phyloP scores from a whole-genome alignment of 2,113 vertebrate species.

The Irena cyanogastra region DNA sequence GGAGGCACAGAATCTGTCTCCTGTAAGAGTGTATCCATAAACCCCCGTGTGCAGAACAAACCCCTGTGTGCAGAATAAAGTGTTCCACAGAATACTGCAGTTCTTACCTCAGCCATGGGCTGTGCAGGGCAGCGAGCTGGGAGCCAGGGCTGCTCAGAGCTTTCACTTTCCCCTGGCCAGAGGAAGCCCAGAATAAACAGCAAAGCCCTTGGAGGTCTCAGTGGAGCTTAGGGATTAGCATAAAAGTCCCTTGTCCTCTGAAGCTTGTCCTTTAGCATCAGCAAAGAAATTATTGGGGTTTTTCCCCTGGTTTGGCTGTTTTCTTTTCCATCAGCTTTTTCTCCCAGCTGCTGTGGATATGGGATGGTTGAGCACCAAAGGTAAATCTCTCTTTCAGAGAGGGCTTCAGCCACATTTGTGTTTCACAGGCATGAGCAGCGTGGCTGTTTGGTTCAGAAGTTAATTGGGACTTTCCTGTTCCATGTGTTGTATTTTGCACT shows the following conservation, averaged over 20 bases:
- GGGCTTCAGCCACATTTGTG: not conserved
- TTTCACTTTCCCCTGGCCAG: not conserved
- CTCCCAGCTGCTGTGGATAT: fast-evolving
- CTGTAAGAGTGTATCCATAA: fast-evolving
- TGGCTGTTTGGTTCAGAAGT: not conserved
- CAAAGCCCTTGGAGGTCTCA: not conserved
- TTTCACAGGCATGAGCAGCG: fast-evolving
- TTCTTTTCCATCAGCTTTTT: not conserved
- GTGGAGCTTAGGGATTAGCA: not conserved
- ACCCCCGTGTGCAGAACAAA: fast-evolving
- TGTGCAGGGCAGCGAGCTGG: fast-evolving
- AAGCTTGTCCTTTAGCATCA: not conserved
- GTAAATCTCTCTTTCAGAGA: not conserved
- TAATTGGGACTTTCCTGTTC: not conserved
- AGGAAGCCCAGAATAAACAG: not conserved
- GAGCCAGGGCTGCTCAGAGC: not conserved
- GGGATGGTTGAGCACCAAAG: not conserved
- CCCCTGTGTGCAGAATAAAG: not conserved
- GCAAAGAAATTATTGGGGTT: not conserved
- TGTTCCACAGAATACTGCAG: fast-evolving
- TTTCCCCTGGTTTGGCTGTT: not conserved
- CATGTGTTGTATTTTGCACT: fast-evolving
- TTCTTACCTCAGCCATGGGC: fast-evolving
- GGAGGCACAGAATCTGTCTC: not conserved
- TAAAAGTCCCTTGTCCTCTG: not conserved